phyloP scores from a whole-genome alignment of 2,113 vertebrate genomes.

The Oreochromis spilurus region DNA sequence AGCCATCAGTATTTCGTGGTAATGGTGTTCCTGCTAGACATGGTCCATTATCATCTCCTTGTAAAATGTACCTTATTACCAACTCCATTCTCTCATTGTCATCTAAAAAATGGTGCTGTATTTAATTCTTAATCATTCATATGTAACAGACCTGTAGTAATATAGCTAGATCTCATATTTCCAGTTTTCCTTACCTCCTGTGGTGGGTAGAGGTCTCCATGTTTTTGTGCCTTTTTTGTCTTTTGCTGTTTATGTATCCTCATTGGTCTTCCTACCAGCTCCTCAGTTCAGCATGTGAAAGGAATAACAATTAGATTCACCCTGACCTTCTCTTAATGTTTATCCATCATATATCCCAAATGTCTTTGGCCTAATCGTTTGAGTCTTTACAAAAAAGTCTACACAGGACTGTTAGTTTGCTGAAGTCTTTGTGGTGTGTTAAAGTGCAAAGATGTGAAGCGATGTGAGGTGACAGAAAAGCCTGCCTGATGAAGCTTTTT shows the following conservation, averaged over 20 bases:
- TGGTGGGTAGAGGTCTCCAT: neutral
- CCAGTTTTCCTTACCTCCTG: neutral
- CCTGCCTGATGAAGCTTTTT: neutral
- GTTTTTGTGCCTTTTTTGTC: neutral
- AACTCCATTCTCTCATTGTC: neutral
- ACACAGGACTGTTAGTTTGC: neutral
- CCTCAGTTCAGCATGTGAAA: conserved; percentile 10
- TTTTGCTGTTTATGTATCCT: neutral
- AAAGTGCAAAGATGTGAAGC: conserved; percentile 4
- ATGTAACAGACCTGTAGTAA: neutral
- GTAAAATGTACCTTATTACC: neutral
- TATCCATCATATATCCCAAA: neutral
- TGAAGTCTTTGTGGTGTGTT: neutral
- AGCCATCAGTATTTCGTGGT: conserved; percentile 19
- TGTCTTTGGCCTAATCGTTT: neutral
- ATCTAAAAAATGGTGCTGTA: neutral
- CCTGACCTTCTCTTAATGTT: conserved; percentile 6
- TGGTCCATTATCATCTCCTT: conserved; percentile 18
- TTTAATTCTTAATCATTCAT: neutral
- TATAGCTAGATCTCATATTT: neutral
- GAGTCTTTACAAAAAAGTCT: neutral
- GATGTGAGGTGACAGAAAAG: neutral
- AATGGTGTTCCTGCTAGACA: conserved; percentile 13
- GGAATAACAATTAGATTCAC: neutral
- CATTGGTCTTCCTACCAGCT: neutral